Conservation (phyloP, 2,888 invertebrate species). For the Leucophenga montana region DNA sequence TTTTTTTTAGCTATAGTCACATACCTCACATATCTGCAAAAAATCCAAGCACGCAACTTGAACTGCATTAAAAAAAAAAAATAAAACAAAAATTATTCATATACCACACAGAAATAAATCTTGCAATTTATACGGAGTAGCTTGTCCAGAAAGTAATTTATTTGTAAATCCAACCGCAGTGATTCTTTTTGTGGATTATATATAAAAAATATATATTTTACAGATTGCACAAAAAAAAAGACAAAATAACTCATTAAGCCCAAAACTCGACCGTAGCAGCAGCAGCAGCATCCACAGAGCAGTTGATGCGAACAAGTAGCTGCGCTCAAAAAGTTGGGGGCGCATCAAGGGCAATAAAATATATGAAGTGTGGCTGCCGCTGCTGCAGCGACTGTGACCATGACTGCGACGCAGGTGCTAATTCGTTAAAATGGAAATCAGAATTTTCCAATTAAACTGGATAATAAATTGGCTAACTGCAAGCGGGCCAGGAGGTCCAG, state of each 20-base stretch:
- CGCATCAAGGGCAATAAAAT: constrained; percentile 18
- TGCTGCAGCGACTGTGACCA: neutral
- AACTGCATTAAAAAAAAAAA: constrained; percentile 59
- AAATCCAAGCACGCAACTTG: constrained; percentile 18
- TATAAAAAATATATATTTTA: too few relatives aligned
- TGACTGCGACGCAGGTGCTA: constrained; percentile 60
- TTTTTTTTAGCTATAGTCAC: too few relatives aligned
- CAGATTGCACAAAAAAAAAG: too few relatives aligned
- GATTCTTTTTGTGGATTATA: too few relatives aligned
- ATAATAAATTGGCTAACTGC: constrained; percentile 62
- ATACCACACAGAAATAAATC: constrained; percentile 49
- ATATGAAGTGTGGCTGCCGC: constrained; percentile 21
- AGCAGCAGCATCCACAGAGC: too few relatives aligned
- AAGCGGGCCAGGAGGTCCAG: constrained; percentile 4
- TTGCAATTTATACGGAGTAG: constrained; percentile 65
- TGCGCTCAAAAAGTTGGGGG: neutral
- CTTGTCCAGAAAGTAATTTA: constrained; percentile 17
- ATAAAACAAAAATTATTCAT: constrained; percentile 55
- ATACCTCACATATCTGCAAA: too few relatives aligned
- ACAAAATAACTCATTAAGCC: constrained; percentile 21
- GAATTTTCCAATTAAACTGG: constrained; percentile 67
- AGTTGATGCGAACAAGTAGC: neutral
- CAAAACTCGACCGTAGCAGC: neutral
- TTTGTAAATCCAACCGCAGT: constrained; percentile 1
- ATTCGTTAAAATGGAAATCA: constrained; percentile 66